Conservation (phyloP, 1,140 invertebrate species). For the Hycleus cichorii region DNA sequence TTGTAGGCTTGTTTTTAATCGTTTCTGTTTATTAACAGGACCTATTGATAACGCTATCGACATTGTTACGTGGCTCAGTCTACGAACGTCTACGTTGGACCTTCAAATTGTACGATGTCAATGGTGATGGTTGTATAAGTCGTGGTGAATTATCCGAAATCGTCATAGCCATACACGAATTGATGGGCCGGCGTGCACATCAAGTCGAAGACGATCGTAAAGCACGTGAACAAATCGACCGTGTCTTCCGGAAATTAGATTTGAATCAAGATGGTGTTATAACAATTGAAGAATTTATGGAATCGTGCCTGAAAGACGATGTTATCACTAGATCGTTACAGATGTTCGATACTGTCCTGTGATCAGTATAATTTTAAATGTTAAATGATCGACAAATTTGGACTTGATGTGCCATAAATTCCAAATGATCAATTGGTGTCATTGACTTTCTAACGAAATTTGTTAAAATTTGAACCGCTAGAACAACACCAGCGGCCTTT, state of each 20-base stretch:
- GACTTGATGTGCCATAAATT: too few species aligned
- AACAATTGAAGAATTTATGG: conserved; percentile 93
- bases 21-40: conserved; percentile 52
- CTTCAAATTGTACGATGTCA: conserved; percentile 91
- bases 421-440: too few species aligned
- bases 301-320: conserved; percentile 87
- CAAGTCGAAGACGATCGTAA: conserved; percentile 72
- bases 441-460: not conserved
- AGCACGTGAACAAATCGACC: conserved; percentile 72
- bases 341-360: conserved; percentile 73
- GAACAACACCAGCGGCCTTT: conserved; percentile 7
- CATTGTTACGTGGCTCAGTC: conserved; percentile 77
- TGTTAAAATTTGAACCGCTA: not conserved
- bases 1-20: not conserved
- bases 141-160: conserved; percentile 83
- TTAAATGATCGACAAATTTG: too few species aligned
- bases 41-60: conserved; percentile 81
- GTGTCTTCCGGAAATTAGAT: conserved; percentile 85
- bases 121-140: conserved; percentile 91
- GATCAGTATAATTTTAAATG: conserved; percentile 40
- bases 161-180: conserved; percentile 84
- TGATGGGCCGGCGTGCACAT: conserved; percentile 69
- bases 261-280: conserved; percentile 91
- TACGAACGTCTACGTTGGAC: conserved; percentile 91
- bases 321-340: conserved; percentile 73